Evolutionary conservation across 2,888 invertebrate species (phyloP).

Genomic region (Meiosimyza decipiens): DNA sequence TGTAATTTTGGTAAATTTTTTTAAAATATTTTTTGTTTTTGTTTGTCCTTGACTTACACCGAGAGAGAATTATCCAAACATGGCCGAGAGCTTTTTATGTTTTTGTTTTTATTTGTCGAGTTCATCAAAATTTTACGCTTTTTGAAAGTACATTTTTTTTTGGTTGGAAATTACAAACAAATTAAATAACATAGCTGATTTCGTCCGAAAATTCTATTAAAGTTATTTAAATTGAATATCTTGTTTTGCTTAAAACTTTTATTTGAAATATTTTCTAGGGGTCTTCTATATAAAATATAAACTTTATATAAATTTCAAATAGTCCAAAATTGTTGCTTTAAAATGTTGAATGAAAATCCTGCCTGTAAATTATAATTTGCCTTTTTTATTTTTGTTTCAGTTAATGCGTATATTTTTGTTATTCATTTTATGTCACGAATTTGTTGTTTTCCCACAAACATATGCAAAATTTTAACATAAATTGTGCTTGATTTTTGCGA

Average conservation of each 20-base stretch:
- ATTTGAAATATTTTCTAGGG: conserved; percentile 12
- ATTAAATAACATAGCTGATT: conserved; percentile 4
- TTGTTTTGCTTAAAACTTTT: neutral
- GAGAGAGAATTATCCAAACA: conserved; percentile 66
- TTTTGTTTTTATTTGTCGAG: conserved; percentile 44
- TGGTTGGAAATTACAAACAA: conserved; percentile 38
- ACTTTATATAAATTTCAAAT: conserved; percentile 41
- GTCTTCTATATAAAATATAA: conserved; percentile 30
- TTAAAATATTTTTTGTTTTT: conserved; percentile 49
- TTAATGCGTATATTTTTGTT: conserved; percentile 35
- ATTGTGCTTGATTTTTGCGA: conserved; percentile 9
- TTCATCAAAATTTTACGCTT: conserved; percentile 44
- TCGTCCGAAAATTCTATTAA: conserved; percentile 37
- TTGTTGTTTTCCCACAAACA: conserved; percentile 8
- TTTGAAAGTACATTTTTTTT: conserved; percentile 48
- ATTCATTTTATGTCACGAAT: conserved; percentile 39
- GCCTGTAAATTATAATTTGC: conserved; percentile 64
- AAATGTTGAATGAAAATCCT: conserved; percentile 53
- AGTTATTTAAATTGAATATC: conserved; percentile 42
- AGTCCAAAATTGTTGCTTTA: conserved; percentile 17
- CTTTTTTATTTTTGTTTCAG: conserved; percentile 44
- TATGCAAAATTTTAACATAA: neutral
- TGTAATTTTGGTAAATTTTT: conserved; percentile 56
- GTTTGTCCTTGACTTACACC: conserved; percentile 65
- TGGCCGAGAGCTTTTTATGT: conserved; percentile 62